Evolutionary conservation across 1,140 invertebrate genomes (phyloP).

Genomic region (Gryllus bimaculatus): DNA sequence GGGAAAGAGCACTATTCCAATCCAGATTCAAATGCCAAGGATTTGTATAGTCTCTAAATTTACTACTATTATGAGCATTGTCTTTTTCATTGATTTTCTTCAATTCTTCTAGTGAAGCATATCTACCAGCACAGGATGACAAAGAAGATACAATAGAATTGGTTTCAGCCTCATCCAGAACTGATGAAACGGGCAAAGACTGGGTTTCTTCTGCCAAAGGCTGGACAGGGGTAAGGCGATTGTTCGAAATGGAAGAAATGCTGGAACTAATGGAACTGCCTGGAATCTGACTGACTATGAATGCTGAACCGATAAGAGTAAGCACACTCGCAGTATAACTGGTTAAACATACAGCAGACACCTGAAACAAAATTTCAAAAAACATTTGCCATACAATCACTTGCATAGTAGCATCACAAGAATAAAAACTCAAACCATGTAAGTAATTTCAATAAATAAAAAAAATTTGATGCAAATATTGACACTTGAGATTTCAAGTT

Average conservation of each 20-base stretch:
- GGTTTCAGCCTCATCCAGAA: neutral
- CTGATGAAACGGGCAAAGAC: neutral
- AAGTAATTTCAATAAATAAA: no score
- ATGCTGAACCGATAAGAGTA: slow-evolving; percentile 57
- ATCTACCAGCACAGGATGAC: neutral
- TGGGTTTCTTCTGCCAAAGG: neutral
- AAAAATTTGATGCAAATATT: no score
- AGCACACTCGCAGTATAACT: slow-evolving; percentile 63
- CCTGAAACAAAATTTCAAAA: slow-evolving; percentile 29
- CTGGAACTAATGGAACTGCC: slow-evolving; percentile 13
- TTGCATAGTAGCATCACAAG: no score
- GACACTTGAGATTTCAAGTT: no score
- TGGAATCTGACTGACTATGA: slow-evolving; percentile 48
- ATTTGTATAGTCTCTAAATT: neutral
- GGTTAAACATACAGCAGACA: slow-evolving; percentile 53
- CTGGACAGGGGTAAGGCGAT: neutral
- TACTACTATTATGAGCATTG: neutral
- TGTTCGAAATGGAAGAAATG: neutral
- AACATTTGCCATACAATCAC: no score
- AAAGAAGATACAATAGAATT: neutral
- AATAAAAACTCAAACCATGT: no score
- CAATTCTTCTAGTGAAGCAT: neutral
- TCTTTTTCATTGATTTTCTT: neutral
- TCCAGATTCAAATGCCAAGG: neutral
- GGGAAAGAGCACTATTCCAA: neutral